Evolutionary conservation across 1,140 invertebrate genomes (phyloP).

Genomic region (Sesamia nonagrioides): DNA sequence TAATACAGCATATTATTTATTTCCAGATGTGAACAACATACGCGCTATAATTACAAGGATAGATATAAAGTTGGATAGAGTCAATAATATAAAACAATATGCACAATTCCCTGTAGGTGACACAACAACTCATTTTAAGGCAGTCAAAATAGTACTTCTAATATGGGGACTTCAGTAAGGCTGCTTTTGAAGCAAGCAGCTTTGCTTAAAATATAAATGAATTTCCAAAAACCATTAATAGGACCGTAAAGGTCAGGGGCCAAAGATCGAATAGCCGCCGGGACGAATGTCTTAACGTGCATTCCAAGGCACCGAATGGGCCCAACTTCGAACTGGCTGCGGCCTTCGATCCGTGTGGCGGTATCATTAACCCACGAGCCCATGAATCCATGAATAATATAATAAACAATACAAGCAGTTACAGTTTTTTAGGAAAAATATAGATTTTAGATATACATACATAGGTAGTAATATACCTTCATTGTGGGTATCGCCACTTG

Average conservation of each 20-base stretch:
- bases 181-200: conserved; percentile 33
- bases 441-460: too few relatives aligned
- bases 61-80: conserved; percentile 63
- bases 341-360: too few relatives aligned
- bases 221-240: neutral
- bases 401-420: too few relatives aligned
- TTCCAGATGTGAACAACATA: conserved; percentile 66
- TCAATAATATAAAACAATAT: conserved; percentile 68
- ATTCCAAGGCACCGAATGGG: too few relatives aligned
- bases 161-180: conserved; percentile 4
- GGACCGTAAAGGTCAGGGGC: too few relatives aligned
- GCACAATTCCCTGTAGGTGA: conserved; percentile 76
- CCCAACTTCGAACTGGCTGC: too few relatives aligned
- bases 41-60: conserved; percentile 63
- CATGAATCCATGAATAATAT: too few relatives aligned
- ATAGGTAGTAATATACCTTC: neutral
- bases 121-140: conserved; percentile 67
- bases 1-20: conserved; percentile 66
- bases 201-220: neutral
- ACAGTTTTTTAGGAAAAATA: too few relatives aligned
- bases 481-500: neutral
- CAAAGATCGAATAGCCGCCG: too few relatives aligned
- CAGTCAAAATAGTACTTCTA: conserved; percentile 49
- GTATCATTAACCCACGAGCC: too few relatives aligned
- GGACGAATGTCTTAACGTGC: too few relatives aligned